Evolutionary conservation across 1,140 invertebrate genomes (phyloP).

Genomic region (Drosophila biarmipes): DNA sequence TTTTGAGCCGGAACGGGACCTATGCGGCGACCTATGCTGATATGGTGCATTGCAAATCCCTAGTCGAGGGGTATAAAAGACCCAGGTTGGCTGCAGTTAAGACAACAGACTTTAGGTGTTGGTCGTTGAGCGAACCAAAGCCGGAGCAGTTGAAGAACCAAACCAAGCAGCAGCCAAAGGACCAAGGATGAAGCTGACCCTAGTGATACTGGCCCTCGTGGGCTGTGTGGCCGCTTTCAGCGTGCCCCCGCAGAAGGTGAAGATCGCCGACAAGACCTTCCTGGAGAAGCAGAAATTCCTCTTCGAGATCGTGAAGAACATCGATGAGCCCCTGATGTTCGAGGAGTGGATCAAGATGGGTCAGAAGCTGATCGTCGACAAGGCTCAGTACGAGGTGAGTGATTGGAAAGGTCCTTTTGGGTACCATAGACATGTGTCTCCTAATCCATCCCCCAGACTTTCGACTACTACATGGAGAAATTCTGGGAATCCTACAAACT

Average conservation of each 20-base stretch:
- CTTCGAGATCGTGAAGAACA: slow-evolving; percentile 87
- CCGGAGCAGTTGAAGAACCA: slow-evolving; percentile 63
- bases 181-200: slow-evolving; percentile 64
- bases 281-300: slow-evolving; percentile 87
- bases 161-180: slow-evolving; percentile 20
- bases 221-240: slow-evolving; percentile 66
- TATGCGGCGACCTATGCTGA: slow-evolving; percentile 43
- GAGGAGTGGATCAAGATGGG: slow-evolving; percentile 73
- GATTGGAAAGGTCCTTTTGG: slow-evolving; percentile 29
- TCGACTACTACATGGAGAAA: slow-evolving; percentile 86
- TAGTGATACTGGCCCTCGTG: slow-evolving; percentile 68
- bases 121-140: slow-evolving; percentile 52
- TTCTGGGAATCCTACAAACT: slow-evolving; percentile 86
- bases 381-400: slow-evolving; percentile 73
- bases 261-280: slow-evolving; percentile 61
- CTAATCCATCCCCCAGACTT: slow-evolving; percentile 81
- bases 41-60: slow-evolving; percentile 43
- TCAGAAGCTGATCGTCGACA: slow-evolving; percentile 47
- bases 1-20: slow-evolving; percentile 18
- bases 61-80: slow-evolving; percentile 47
- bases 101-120: slow-evolving; percentile 79
- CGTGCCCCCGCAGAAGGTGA: slow-evolving; percentile 53
- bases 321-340: slow-evolving; percentile 84
- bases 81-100: slow-evolving; percentile 2
- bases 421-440: not conserved